Base-by-base conservation (phyloP, 2,113 vertebrate genomes). In the Manacus vitellinus region DNA sequence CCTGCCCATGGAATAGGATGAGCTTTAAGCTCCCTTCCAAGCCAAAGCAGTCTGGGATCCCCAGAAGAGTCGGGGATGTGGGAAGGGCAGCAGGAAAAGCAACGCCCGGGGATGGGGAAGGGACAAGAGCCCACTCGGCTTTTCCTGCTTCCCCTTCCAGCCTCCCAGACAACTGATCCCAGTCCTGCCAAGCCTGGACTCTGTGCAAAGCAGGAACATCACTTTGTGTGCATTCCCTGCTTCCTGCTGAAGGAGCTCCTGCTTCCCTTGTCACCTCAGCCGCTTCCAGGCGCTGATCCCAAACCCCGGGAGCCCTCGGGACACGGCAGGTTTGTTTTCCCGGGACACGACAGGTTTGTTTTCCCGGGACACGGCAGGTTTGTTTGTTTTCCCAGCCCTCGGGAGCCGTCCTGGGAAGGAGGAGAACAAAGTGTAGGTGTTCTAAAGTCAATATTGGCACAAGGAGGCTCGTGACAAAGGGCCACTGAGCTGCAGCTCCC, bases 381-480 rank as follows among this genome's bases (percentile, higher is more conserved):
- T 98, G 95, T 98, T 98, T 98, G 97, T 96, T 97, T 93, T 79
- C 70, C 88, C 97, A 92, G 96, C 95, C 95, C 98, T 98, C 97
- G 97, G 98, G 97, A 91, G 96, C 97, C 95, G 95, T 91, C 97
- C 97, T 89, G 97, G 96, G 96, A 58, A 62, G 97, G 98, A 17
- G 79, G 97, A 97, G 91, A 97, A 97, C 92, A 87, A 95, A 96
- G 92, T 41, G 78, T 31, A 93, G 96, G 87, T 93, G 96, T 93
- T 78, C 84, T 85, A 98, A 95, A 96, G 98, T 98, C 98, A 98
- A 98, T 98, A 98, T 98, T 98, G 98, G 97, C 66, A 92, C 95
- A 98, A 86, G 96, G 94, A 94, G 92, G 83, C 49, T 46, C 80
- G 96, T 94, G 97, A 97, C 96, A 85, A 93, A 92, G 87, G 85